These are phyloP conservation scores for Marisa cornuarietis DNA, from an alignment of 1,140 invertebrate genomes.

Conservation along the genomic window DNA sequence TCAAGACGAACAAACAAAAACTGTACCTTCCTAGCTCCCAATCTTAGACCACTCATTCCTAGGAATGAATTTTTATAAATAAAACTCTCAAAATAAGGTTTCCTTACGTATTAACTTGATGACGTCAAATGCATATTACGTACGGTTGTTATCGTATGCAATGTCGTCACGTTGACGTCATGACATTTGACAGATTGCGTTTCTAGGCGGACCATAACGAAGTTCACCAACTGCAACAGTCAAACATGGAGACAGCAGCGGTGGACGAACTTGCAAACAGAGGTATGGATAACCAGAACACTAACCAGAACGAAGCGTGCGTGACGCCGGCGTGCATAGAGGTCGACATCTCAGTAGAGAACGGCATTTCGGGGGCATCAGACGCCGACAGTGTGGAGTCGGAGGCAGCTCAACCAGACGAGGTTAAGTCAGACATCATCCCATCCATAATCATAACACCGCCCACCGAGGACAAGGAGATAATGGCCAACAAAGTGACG, in stretches of 20 bases:
- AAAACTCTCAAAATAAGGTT: too few species aligned
- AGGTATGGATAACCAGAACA: slow-evolving; percentile 31
- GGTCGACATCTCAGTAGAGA: neutral
- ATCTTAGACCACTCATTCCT: too few species aligned
- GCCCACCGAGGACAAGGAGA: slow-evolving; percentile 15
- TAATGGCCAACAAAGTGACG: neutral
- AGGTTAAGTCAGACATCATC: neutral
- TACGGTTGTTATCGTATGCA: neutral
- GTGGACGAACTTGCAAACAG: slow-evolving; percentile 9
- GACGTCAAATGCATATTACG: slow-evolving; percentile 5
- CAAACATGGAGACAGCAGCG: slow-evolving; percentile 16
- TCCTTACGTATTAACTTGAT: too few species aligned
- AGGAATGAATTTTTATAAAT: too few species aligned
- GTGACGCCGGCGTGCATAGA: neutral
- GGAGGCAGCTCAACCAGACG: neutral
- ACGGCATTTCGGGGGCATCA: neutral
- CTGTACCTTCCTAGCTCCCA: too few species aligned
- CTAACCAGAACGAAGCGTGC: slow-evolving; percentile 30
- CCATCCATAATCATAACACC: slow-evolving; percentile 23
- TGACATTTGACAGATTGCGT: neutral
- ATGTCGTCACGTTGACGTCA: slow-evolving; percentile 8
- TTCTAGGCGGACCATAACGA: neutral
- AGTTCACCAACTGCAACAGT: neutral
- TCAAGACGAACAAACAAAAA: too few species aligned
- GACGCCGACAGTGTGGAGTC: neutral